Base-by-base conservation (phyloP, 2,888 invertebrate species). In the Lissocephala sabroskyi region DNA sequence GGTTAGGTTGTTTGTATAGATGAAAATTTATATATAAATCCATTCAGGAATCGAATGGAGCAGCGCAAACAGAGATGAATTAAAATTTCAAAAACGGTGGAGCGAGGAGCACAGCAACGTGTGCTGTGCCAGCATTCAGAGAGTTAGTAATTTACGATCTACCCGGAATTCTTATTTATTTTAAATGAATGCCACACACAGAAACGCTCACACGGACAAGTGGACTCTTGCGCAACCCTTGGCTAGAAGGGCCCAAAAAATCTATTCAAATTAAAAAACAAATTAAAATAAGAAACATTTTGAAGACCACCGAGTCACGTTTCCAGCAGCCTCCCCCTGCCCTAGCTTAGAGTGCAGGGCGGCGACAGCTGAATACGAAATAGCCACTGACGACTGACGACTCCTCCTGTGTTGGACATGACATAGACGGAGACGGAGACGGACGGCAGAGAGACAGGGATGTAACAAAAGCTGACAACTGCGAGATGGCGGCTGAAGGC, bases 251-350 rank as follows among this genome's bases (percentile, higher is more conserved):
- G 3, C 23, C 23, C 23, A 23, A 23, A 43, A 57, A 56, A 50
- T 26, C 19, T 41, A 16, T 23, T 4, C 29, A 19, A 30, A 32
- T 19, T n/a, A 18, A 18, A 17, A 41, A 30, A 18, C 10, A 32
- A 32, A 57, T 62, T 62, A 62, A 62, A 62, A 62, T 53, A 59
- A 59, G 56, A 44, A 61, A 59, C 40, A 46, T 45, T 62, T 50
- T 60, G 37, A 52, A 58, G 53, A 50, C 44, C 19, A 43, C 9
- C 43, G 33, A 43, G 43, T 43, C 43, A 43, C 43, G 43, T 43
- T 19, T 14, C 13, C 23, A 33, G n/a, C n/a, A n/a, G n/a, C n/a
- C n/a, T n/a, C n/a, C n/a, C n/a, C n/a, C n/a, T n/a, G n/a, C n/a
- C n/a, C n/a, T n/a, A n/a, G n/a, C 29, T 9, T 33, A 4, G 33